These are phyloP conservation scores for Bembecia ichneumoniformis DNA, from an alignment of 2,888 invertebrate genomes.

Conservation along the genomic window DNA sequence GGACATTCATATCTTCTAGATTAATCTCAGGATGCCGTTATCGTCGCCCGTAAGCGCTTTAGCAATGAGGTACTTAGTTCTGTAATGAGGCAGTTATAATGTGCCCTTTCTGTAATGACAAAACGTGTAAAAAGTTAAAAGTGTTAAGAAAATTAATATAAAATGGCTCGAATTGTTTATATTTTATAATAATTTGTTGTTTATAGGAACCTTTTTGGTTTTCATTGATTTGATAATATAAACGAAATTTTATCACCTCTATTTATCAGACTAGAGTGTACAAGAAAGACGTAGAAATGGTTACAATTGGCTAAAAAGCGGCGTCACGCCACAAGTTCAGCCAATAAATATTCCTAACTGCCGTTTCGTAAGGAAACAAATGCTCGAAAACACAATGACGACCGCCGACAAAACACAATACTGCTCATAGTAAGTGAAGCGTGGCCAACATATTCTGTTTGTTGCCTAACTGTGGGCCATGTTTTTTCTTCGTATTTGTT, in stretches of 20 bases:
- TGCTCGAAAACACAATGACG: conserved; percentile 66
- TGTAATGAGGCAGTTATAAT: too few species aligned
- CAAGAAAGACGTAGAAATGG: conserved; percentile 44
- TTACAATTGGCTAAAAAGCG: conserved; percentile 62
- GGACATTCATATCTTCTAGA: too few species aligned
- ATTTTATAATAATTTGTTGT: too few species aligned
- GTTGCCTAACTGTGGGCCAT: conserved; percentile 48
- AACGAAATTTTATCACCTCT: conserved; percentile 43
- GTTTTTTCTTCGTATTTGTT: conserved; percentile 37
- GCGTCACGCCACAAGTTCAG: conserved; percentile 62
- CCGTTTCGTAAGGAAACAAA: conserved; percentile 66
- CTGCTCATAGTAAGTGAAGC: conserved; percentile 56
- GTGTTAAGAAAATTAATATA: too few species aligned
- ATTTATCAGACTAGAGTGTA: conserved; percentile 35
- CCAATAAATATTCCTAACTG: conserved; percentile 70
- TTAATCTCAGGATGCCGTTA: too few species aligned
- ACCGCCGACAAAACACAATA: conserved; percentile 54
- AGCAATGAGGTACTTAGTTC: too few species aligned
- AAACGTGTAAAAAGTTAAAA: too few species aligned
- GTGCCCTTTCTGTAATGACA: too few species aligned
- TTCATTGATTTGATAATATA: neutral
- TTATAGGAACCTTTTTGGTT: too few species aligned
- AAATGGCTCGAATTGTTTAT: too few species aligned
- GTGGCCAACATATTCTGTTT: conserved; percentile 62
- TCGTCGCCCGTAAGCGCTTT: too few species aligned